A percentile compares a stretch with the other conserved stretches of the same genome.
phyloP scores from a whole-genome alignment of 2,113 vertebrate genomes.

The Cryptomyrus ogoouensis region DNA sequence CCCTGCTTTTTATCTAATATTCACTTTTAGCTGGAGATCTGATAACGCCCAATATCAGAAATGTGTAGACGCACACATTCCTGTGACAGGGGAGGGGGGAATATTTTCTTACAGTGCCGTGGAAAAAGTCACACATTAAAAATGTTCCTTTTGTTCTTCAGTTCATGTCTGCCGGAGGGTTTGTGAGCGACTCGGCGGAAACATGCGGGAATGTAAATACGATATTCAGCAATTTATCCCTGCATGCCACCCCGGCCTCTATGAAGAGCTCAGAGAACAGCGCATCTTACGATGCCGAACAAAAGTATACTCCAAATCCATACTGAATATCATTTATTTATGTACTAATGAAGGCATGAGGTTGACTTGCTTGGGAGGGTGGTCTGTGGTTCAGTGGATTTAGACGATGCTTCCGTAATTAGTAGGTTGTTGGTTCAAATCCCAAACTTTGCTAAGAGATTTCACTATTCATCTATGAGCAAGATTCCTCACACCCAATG shows the following conservation, averaged over 20 bases:
- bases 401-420: not conserved
- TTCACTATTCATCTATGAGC: not conserved
- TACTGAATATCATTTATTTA: not conserved
- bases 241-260: not conserved
- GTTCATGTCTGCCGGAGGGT: not conserved
- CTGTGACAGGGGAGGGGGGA: not conserved
- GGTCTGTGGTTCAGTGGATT: not conserved
- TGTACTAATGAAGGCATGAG: not conserved
- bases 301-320: not conserved
- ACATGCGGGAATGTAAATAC: constrained; percentile 11
- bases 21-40: not conserved
- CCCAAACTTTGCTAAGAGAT: not conserved
- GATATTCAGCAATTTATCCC: not conserved
- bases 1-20: not conserved
- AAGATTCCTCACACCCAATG: not conserved
- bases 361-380: not conserved
- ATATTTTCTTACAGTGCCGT: not conserved
- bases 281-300: not conserved
- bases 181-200: constrained; percentile 13
- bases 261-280: not conserved
- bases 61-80: not conserved
- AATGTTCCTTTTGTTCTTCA: not conserved
- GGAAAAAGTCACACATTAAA: constrained; percentile 19
- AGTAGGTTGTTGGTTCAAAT: not conserved
- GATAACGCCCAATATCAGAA: not conserved